Conservation (phyloP, 2,113 vertebrate species). For the Hydropotes inermis region DNA sequence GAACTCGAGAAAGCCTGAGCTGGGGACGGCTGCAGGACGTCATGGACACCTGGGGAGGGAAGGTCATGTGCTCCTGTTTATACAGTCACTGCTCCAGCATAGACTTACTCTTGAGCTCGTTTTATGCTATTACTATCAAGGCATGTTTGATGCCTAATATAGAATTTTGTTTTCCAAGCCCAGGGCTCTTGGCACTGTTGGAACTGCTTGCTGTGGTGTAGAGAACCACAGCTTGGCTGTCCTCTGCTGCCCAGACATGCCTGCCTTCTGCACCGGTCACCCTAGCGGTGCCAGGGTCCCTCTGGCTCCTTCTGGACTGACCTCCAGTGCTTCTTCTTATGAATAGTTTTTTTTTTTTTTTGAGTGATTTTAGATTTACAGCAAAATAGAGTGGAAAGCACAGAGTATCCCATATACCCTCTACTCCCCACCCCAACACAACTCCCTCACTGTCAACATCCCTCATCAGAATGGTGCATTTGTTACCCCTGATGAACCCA, state of each 20-base stretch:
- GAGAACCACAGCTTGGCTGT: constrained; percentile 25
- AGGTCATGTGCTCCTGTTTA: constrained; percentile 47
- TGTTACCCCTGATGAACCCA: not conserved
- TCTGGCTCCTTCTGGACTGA: not conserved
- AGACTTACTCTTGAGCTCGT: constrained; percentile 64
- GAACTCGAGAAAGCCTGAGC: constrained; percentile 46
- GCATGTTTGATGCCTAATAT: constrained; percentile 33
- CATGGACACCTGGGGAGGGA: not conserved
- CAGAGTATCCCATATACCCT: not conserved
- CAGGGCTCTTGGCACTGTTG: not conserved
- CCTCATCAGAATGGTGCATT: not conserved
- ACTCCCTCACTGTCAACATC: not conserved
- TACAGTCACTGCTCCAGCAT: constrained; percentile 34
- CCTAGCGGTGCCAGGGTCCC: not conserved
- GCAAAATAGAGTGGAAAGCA: not conserved
- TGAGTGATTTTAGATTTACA: not conserved
- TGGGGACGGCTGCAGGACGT: not conserved
- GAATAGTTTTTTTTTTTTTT: not conserved
- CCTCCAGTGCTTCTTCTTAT: not conserved
- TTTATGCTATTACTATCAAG: constrained; percentile 64
- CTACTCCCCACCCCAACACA: fast-evolving
- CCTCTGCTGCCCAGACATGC: not conserved
- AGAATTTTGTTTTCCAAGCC: constrained; percentile 48
- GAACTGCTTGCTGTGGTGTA: not conserved
- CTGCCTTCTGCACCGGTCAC: not conserved